Conservation (phyloP, 2,797 vertebrate species). For the Microcaecilia unicolor region DNA sequence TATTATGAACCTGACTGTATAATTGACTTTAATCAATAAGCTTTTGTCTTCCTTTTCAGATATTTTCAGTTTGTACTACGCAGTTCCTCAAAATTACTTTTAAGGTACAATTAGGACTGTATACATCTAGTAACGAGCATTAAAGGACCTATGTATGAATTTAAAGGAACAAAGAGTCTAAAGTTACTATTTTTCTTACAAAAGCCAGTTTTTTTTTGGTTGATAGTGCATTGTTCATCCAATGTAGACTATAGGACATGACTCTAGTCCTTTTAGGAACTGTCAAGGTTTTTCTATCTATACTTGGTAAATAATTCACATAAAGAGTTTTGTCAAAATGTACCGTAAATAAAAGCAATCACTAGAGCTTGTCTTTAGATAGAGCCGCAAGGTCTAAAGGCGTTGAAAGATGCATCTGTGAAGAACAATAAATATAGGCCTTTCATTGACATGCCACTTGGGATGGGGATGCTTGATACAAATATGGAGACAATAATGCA, state of each 20-base stretch:
- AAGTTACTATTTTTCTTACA: conserved; percentile 49
- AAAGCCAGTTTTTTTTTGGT: conserved; percentile 69
- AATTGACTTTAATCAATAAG: conserved; percentile 89
- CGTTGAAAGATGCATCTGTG: conserved; percentile 64
- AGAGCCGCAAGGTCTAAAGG: conserved; percentile 79
- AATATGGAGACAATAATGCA: conserved; percentile 65
- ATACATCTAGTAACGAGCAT: conserved; percentile 62
- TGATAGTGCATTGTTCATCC: conserved; percentile 76
- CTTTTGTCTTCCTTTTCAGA: conserved; percentile 87
- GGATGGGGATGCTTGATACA: conserved; percentile 60
- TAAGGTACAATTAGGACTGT: conserved; percentile 60
- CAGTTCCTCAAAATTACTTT: conserved; percentile 70
- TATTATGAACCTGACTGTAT: conserved; percentile 68
- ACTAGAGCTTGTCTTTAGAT: conserved; percentile 77
- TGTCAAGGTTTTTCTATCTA: conserved; percentile 59
- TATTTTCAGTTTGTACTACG: conserved; percentile 53
- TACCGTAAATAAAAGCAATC: conserved; percentile 83
- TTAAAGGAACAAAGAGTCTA: conserved; percentile 58
- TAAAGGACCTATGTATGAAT: conserved; percentile 83
- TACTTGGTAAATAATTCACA: conserved; percentile 61
- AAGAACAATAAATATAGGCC: conserved; percentile 65
- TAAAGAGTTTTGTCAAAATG: conserved; percentile 76
- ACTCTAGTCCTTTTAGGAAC: conserved; percentile 66
- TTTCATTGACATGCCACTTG: conserved; percentile 82
- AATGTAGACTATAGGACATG: conserved; percentile 56